phyloP scores from a whole-genome alignment of 2,797 vertebrate genomes.

The Neomorphus geoffroyi region DNA sequence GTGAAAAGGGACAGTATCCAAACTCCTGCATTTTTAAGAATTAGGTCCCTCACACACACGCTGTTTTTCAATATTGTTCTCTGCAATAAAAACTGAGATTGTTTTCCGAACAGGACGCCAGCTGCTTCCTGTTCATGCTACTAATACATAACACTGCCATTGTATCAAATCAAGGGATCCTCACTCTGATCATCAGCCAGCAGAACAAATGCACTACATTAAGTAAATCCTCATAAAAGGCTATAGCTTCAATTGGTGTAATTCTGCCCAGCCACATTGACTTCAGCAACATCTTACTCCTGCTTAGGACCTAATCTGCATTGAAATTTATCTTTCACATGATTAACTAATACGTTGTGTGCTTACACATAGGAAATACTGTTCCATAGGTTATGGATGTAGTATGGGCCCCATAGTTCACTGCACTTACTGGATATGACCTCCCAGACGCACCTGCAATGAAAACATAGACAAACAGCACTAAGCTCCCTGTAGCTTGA shows the following conservation, averaged over 20 bases:
- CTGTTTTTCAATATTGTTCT: slow-evolving; percentile 49
- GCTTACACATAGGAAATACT: neutral
- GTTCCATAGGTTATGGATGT: neutral
- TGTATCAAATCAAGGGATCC: slow-evolving; percentile 59
- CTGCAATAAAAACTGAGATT: slow-evolving; percentile 51
- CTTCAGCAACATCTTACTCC: slow-evolving; percentile 21
- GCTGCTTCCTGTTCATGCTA: slow-evolving; percentile 64
- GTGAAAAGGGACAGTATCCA: slow-evolving; percentile 3
- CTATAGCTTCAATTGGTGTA: neutral
- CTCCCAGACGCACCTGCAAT: neutral
- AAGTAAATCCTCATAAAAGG: slow-evolving; percentile 45
- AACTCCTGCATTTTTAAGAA: slow-evolving; percentile 7
- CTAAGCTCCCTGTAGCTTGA: neutral
- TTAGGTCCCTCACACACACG: neutral
- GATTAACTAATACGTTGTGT: neutral
- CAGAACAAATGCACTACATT: slow-evolving; percentile 52
- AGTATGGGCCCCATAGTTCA: neutral
- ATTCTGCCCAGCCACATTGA: slow-evolving; percentile 10
- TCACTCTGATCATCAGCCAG: slow-evolving; percentile 62
- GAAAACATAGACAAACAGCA: neutral
- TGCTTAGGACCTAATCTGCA: neutral
- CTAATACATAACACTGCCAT: slow-evolving; percentile 55
- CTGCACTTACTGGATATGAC: neutral
- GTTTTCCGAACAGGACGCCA: slow-evolving; percentile 57
- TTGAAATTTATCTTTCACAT: neutral